Conservation (phyloP, 2,113 vertebrate species). For the Seriola rivoliana region DNA sequence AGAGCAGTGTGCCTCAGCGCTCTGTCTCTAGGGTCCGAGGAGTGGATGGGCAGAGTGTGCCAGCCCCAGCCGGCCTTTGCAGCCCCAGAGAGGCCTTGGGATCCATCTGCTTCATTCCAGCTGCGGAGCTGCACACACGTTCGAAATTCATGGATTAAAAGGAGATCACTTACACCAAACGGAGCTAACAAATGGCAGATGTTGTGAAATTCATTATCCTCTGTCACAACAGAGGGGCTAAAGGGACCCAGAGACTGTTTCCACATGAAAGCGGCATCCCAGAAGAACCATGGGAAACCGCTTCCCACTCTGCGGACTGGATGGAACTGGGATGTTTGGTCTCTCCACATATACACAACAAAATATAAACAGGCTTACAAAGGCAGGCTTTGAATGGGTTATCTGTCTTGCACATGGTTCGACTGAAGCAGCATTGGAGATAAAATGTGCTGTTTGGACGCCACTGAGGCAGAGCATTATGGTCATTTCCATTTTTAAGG, state of each 20-base stretch:
- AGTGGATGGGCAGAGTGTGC: constrained; percentile 11
- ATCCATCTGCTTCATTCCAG: constrained; percentile 74
- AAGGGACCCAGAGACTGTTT: constrained; percentile 67
- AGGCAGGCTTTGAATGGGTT: constrained; percentile 61
- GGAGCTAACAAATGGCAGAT: constrained; percentile 82
- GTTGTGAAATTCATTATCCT: constrained; percentile 81
- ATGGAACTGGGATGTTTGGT: constrained; percentile 69
- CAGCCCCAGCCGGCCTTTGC: constrained; percentile 4
- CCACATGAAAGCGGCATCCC: constrained; percentile 77
- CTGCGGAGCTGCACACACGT: constrained; percentile 57
- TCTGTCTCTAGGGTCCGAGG: background rate
- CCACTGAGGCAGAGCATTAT: constrained; percentile 15
- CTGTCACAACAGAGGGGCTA: constrained; percentile 75
- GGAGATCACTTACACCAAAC: constrained; percentile 79
- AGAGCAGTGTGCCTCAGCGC: background rate
- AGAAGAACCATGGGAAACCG: constrained; percentile 73
- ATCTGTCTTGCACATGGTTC: constrained; percentile 71
- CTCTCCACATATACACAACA: constrained; percentile 66
- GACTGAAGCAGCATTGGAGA: constrained; percentile 37
- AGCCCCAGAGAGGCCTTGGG: constrained; percentile 60
- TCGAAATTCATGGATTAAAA: constrained; percentile 77
- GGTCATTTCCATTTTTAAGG: background rate
- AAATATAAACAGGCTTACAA: constrained; percentile 68
- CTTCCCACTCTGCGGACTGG: constrained; percentile 55
- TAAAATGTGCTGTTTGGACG: constrained; percentile 43